These are phyloP conservation scores for Strix occidentalis DNA, from an alignment of 2,797 vertebrate genomes.

Conservation along the genomic window DNA sequence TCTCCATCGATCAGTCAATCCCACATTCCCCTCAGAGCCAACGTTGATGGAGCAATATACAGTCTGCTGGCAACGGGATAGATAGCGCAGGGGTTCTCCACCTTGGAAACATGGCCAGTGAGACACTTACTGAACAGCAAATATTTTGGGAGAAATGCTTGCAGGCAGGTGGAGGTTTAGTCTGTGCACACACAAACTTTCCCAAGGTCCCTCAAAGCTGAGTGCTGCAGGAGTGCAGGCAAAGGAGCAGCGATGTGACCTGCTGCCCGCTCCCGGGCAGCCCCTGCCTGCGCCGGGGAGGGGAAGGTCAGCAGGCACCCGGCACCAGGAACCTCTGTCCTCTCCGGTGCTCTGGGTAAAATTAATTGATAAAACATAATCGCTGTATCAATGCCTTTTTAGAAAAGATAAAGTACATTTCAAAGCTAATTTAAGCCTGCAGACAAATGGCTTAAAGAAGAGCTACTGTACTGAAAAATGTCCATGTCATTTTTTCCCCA, in stretches of 20 bases:
- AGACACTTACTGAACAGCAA: not conserved
- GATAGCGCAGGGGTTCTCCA: not conserved
- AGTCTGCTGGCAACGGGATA: not conserved
- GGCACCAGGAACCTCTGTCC: not conserved
- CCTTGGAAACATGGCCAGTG: rapidly evolving
- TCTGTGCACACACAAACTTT: not conserved
- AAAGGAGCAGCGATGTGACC: not conserved
- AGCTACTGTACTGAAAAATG: conserved; percentile 53
- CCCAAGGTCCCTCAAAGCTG: not conserved
- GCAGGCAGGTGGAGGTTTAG: not conserved
- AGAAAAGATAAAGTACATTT: conserved; percentile 48
- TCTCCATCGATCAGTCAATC: not conserved
- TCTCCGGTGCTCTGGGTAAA: not conserved
- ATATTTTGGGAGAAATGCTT: not conserved
- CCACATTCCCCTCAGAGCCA: not conserved
- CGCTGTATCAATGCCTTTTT: conserved; percentile 48
- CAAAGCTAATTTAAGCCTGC: conserved; percentile 45
- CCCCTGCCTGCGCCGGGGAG: not conserved
- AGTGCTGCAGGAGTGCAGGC: not conserved
- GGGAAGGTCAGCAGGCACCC: not conserved
- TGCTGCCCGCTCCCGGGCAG: not conserved
- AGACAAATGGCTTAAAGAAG: conserved; percentile 52
- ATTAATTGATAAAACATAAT: conserved; percentile 51
- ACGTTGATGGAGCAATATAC: not conserved
- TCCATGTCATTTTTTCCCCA: conserved; percentile 22